Evolutionary conservation across 1,140 invertebrate genomes (phyloP).

Genomic region (Pseudomyrmex cubaensis): DNA sequence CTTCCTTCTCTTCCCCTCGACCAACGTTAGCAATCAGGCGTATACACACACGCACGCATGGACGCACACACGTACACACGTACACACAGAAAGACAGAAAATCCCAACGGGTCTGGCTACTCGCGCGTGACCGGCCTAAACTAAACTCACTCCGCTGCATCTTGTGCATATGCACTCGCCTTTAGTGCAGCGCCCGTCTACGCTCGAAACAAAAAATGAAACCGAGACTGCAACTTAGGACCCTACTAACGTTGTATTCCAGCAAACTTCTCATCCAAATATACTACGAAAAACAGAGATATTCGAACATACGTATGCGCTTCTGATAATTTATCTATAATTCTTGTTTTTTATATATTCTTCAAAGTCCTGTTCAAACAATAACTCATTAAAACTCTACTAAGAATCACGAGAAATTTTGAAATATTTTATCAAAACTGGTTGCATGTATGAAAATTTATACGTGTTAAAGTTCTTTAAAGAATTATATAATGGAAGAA

Average conservation of each 20-base stretch:
- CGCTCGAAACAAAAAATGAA: constrained; percentile 59
- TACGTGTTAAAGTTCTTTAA: neutral
- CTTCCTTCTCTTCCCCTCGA: constrained; percentile 8
- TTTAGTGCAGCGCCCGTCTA: neutral
- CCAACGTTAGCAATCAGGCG: constrained; percentile 27
- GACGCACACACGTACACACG: neutral
- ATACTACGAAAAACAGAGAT: too few relatives aligned
- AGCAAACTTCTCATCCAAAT: too few relatives aligned
- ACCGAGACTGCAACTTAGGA: neutral
- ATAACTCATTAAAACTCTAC: neutral
- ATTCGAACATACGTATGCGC: too few relatives aligned
- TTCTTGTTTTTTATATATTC: too few relatives aligned
- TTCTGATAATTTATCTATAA: too few relatives aligned
- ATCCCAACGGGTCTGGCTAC: constrained; percentile 11
- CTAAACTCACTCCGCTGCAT: constrained; percentile 42
- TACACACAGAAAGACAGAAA: neutral
- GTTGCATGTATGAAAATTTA: neutral
- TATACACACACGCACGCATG: neutral
- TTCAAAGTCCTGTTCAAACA: too few relatives aligned
- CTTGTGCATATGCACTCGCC: constrained; percentile 47
- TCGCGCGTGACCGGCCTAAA: constrained; percentile 13
- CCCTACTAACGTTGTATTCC: neutral
- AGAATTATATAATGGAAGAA: neutral
- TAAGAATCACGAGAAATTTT: neutral
- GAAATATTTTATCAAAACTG: neutral